Conservation (phyloP, 2,888 invertebrate species). For the Cataglyphis albicans region DNA sequence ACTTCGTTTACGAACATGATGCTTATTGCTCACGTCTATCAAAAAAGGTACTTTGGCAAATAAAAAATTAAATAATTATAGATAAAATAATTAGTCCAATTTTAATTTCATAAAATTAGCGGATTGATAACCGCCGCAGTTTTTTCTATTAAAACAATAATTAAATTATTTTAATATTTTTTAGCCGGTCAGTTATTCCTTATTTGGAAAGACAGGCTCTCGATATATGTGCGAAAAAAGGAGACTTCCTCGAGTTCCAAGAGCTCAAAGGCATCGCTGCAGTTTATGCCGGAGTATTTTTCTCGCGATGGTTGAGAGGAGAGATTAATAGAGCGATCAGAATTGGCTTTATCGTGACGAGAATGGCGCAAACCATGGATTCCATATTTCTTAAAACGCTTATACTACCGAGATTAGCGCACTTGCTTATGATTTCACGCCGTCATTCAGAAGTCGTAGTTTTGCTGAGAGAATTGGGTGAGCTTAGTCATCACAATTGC, state of each 20-base stretch:
- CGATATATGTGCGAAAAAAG: constrained; percentile 84
- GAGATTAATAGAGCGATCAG: constrained; percentile 82
- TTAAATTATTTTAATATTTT: background rate
- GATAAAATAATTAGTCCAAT: background rate
- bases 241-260: constrained; percentile 83
- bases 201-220: constrained; percentile 85
- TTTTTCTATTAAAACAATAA: background rate
- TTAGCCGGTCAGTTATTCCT: constrained; percentile 75
- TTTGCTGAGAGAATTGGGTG: constrained; percentile 85
- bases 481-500: background rate
- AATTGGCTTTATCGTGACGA: constrained; percentile 84
- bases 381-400: constrained; percentile 79
- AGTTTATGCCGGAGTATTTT: constrained; percentile 86
- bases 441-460: constrained; percentile 85
- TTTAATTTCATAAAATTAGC: background rate
- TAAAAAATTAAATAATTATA: background rate
- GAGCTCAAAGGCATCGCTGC: constrained; percentile 86
- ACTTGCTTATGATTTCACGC: constrained; percentile 82
- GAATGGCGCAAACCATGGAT: constrained; percentile 83
- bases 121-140: background rate
- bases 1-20: constrained; percentile 87
- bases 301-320: constrained; percentile 84
- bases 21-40: constrained; percentile 82
- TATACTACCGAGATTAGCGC: constrained; percentile 84
- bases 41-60: constrained; percentile 72